These are phyloP conservation scores for Euplagia quadripunctaria DNA, from an alignment of 2,888 invertebrate genomes.

Conservation along the genomic window DNA sequence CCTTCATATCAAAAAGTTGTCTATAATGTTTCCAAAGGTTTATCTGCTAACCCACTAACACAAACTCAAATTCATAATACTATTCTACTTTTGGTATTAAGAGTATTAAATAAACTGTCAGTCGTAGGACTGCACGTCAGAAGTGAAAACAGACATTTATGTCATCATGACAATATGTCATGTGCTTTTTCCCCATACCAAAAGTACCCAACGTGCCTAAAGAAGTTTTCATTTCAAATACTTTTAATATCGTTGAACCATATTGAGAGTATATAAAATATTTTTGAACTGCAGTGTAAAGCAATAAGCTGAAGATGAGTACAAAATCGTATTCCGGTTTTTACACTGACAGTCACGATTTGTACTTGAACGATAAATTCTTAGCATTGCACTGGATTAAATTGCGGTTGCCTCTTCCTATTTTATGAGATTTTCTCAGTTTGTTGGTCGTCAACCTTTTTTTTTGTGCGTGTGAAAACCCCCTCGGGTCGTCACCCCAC, in stretches of 20 bases:
- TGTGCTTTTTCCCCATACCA: no score
- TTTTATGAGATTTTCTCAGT: slow-evolving; percentile 1
- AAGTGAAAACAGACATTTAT: no score
- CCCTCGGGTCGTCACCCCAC: no score
- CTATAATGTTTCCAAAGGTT: neutral
- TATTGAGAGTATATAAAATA: neutral
- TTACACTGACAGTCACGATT: slow-evolving; percentile 70
- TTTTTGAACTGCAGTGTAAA: slow-evolving; percentile 44
- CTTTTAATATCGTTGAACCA: no score
- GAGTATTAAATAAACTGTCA: no score
- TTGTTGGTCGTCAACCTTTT: neutral
- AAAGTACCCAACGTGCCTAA: no score
- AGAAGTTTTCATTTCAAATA: no score
- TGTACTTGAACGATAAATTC: slow-evolving; percentile 70
- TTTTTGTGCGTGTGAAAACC: no score
- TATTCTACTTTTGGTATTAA: neutral
- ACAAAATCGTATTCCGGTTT: slow-evolving; percentile 65
- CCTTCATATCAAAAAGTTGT: neutral
- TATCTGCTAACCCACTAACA: neutral
- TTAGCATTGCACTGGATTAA: slow-evolving; percentile 20
- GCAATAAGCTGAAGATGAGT: slow-evolving; percentile 65
- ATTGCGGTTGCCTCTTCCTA: slow-evolving; percentile 6
- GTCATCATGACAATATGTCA: no score
- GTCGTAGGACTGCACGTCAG: no score
- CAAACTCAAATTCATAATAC: neutral